These are phyloP conservation scores for Pharmacophagus antenor DNA, from an alignment of 2,888 invertebrate species.

Conservation along the genomic window DNA sequence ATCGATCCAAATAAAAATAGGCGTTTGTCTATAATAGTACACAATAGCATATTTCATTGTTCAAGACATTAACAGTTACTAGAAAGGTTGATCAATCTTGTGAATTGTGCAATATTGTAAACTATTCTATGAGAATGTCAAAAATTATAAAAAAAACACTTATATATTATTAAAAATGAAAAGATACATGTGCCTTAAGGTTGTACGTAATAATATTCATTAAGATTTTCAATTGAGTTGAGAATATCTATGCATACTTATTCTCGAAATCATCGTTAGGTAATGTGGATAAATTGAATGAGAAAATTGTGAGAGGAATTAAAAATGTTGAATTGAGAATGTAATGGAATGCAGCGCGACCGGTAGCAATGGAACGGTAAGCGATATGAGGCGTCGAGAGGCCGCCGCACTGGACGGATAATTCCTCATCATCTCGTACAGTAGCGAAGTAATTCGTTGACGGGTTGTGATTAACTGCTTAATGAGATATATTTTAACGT, in stretches of 20 bases:
- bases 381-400: constrained; percentile 11
- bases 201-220: not conserved
- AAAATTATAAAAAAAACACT: too few relatives aligned
- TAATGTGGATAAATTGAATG: not conserved
- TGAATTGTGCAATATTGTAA: too few relatives aligned
- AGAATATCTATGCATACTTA: not conserved
- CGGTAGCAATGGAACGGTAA: constrained; percentile 14
- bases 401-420: constrained; percentile 8
- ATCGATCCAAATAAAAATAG: too few relatives aligned
- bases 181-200: not conserved
- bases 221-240: not conserved
- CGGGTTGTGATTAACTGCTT: constrained; percentile 2
- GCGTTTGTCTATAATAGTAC: too few relatives aligned
- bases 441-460: constrained; percentile 17
- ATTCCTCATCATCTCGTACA: constrained; percentile 19
- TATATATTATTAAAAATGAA: not conserved
- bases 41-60: too few relatives aligned
- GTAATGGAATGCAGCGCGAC: constrained; percentile 18
- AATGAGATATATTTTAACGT: constrained; percentile 3
- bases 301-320: constrained; percentile 1
- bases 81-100: too few relatives aligned
- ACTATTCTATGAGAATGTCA: too few relatives aligned
- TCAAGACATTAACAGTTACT: too few relatives aligned
- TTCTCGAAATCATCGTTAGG: not conserved
- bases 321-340: constrained; percentile 6